Conservation (phyloP, 2,113 vertebrate species). For the Synchiropus splendidus region DNA sequence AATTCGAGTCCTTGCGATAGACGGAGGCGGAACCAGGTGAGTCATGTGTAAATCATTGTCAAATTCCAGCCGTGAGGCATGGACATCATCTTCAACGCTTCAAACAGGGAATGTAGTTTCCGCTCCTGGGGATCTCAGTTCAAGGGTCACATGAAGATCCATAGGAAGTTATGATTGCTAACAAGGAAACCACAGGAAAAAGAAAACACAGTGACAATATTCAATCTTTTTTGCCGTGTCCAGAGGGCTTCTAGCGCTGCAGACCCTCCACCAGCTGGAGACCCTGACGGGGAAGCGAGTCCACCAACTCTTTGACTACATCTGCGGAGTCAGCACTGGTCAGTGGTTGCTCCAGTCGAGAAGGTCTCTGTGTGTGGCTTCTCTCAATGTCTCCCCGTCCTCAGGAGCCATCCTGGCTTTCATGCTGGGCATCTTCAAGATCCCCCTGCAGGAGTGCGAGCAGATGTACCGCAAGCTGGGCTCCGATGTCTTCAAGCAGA, state of each 20-base stretch:
- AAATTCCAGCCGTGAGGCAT: no score
- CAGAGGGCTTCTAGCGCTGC: conserved; percentile 85
- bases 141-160: no score
- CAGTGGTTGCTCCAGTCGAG: conserved; percentile 6
- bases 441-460: conserved; percentile 88
- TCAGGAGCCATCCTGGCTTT: conserved; percentile 91
- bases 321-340: conserved; percentile 97
- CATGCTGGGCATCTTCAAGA: conserved; percentile 91
- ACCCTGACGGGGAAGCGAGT: conserved; percentile 83
- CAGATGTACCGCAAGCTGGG: conserved; percentile 88
- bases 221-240: conserved; percentile 1
- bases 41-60: no score
- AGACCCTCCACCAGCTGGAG: conserved; percentile 81
- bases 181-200: no score
- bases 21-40: conserved; percentile 92
- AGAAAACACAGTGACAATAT: no score
- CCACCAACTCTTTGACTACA: conserved; percentile 93
- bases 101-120: no score
- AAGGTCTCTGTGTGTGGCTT: background rate
- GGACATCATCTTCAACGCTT: no score
- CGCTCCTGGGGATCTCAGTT: no score
- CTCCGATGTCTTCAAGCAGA: conserved; percentile 92
- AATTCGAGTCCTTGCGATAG: conserved; percentile 83
- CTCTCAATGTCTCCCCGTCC: conserved; percentile 6
- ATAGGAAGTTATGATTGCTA: no score